Base-by-base conservation (phyloP, 2,797 vertebrate genomes). In the Sandelia bainsii region DNA sequence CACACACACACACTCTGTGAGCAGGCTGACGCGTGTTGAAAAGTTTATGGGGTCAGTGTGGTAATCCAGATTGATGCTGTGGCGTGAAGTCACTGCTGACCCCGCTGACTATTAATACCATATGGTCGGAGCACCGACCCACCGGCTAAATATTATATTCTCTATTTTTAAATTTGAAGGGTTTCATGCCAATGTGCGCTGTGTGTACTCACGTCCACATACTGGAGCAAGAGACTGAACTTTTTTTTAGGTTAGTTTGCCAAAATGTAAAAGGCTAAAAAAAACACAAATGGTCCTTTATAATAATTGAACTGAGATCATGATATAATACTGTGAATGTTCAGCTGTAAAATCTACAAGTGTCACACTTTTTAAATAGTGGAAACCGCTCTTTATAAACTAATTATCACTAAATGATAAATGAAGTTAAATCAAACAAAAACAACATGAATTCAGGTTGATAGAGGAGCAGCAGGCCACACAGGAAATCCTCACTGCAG, bases 61-160 rank as follows among this genome's bases (percentile, higher is more conserved):
- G 79, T 72, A 51, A 79, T 81, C 75, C 80, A 81, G 74, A 83
- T 57, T 72, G 80, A 83, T 65, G 80, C 86, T 76, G 75, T 62
- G 63, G 59, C 51, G 71, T 80, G 78, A 82, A 64, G 77, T 88
- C 87, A 87, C 34, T 32, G 78, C 79, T 91, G 85, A 89, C 69
- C 83, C 82, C 1, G 49, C 13, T 10, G 59, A 72, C 85, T 89
- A 91, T 87, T 88, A 79, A 89, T 91, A 92, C 58, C 79, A 54
- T 0, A 65, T 90, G 88, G 89, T 77, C 4, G 57, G 71, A 65
- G 63, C 49, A n/a, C 65, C 11, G 75, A 77, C 62, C 71, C 69
- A 22, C 40, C 37, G 22, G 77, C 81, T 84, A 56, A 81, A 86
- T 80, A 77, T 75, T 57, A 53, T 72, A 51, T 67, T 64, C 79